Evolutionary conservation across 2,888 invertebrate species (phyloP).

Genomic region (Polyploca ridens): DNA sequence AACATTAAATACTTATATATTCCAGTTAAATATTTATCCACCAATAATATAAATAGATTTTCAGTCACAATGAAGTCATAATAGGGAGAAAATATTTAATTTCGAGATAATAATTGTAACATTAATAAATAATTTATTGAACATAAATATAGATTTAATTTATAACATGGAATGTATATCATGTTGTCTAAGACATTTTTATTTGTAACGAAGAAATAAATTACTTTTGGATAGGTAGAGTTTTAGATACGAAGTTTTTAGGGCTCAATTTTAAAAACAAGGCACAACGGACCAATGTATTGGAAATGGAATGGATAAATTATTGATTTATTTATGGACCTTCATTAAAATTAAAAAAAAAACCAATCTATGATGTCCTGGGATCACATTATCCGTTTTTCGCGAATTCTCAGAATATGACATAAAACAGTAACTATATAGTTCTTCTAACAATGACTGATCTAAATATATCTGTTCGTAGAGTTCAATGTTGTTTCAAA

Average conservation of each 20-base stretch:
- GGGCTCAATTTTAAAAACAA: slow-evolving; percentile 55
- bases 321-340: neutral
- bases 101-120: neutral
- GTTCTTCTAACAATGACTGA: too few relatives aligned
- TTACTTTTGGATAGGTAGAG: neutral
- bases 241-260: slow-evolving; percentile 25
- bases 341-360: neutral
- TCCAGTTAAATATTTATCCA: neutral
- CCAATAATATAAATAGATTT: neutral
- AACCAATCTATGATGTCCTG: too few relatives aligned
- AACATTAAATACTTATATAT: neutral
- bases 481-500: too few relatives aligned
- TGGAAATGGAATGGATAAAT: neutral
- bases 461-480: too few relatives aligned
- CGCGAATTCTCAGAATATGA: too few relatives aligned
- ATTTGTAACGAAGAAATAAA: neutral
- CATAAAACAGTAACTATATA: too few relatives aligned
- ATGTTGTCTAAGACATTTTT: slow-evolving; percentile 13
- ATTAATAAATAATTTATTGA: slow-evolving; percentile 6
- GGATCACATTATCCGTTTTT: too few relatives aligned
- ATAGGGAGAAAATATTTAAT: neutral
- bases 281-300: slow-evolving; percentile 59
- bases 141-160: slow-evolving; percentile 1
- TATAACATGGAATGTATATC: slow-evolving; percentile 47
- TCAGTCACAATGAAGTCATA: slow-evolving; percentile 3